phyloP scores from a whole-genome alignment of 2,797 vertebrate species.

The Adrianichthys oophorus region DNA sequence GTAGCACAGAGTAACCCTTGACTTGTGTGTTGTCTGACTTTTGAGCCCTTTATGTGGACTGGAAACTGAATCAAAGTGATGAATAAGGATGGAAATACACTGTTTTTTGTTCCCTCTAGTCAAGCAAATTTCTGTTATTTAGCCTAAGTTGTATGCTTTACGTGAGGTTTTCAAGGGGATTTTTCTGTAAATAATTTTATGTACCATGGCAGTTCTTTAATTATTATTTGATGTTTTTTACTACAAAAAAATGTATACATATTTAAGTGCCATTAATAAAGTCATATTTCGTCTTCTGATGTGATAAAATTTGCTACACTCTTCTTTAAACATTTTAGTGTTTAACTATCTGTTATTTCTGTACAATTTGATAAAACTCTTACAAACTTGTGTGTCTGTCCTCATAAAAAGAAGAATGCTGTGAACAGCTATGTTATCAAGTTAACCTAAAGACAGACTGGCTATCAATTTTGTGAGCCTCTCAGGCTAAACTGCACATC shows the following conservation, averaged over 20 bases:
- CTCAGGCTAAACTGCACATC: slow-evolving; percentile 65
- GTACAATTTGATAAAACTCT: slow-evolving; percentile 25
- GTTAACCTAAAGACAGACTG: slow-evolving; percentile 71
- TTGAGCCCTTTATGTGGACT: slow-evolving; percentile 27
- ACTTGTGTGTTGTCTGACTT: slow-evolving; percentile 54
- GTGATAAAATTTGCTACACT: slow-evolving; percentile 17
- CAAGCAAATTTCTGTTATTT: too few species aligned
- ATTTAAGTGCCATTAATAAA: not conserved
- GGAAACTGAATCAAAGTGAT: slow-evolving; percentile 18
- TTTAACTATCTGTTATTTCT: slow-evolving; percentile 28
- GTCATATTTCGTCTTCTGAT: slow-evolving; percentile 2
- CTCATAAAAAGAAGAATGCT: slow-evolving; percentile 62
- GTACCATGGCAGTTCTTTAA: not conserved
- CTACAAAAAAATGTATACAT: slow-evolving; percentile 6
- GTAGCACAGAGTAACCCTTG: slow-evolving; percentile 41
- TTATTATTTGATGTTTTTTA: slow-evolving; percentile 1
- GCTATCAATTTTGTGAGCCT: slow-evolving; percentile 72
- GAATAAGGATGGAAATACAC: slow-evolving; percentile 19
- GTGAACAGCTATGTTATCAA: slow-evolving; percentile 68
- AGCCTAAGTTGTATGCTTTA: too few species aligned
- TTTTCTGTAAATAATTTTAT: slow-evolving; percentile 4
- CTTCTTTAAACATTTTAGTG: slow-evolving; percentile 13
- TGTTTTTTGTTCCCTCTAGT: not conserved
- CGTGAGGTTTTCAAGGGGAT: not conserved
- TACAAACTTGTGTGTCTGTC: slow-evolving; percentile 35